Evolutionary conservation across 1,140 invertebrate genomes (phyloP).

Genomic region (Leptinotarsa defecta): DNA sequence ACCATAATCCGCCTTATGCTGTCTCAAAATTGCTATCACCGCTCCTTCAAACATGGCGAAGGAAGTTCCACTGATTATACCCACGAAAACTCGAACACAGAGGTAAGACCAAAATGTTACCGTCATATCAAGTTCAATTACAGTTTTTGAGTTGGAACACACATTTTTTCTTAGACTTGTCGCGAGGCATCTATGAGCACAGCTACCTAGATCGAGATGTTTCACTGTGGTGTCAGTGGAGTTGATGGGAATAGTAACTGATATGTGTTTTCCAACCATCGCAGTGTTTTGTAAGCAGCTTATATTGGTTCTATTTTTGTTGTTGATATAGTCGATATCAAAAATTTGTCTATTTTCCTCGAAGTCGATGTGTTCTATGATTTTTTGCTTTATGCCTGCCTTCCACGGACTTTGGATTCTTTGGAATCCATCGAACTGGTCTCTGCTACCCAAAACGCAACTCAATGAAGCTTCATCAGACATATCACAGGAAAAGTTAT

Average conservation of each 20-base stretch:
- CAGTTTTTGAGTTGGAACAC: constrained; percentile 65
- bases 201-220: constrained; percentile 49
- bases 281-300: constrained; percentile 29
- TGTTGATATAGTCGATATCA: constrained; percentile 33
- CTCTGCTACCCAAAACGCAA: constrained; percentile 41
- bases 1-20: constrained; percentile 80
- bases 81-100: constrained; percentile 72
- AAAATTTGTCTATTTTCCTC: constrained; percentile 42
- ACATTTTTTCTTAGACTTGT: constrained; percentile 62
- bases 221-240: constrained; percentile 39
- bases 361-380: constrained; percentile 42
- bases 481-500: constrained; percentile 48
- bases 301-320: constrained; percentile 27
- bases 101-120: constrained; percentile 80
- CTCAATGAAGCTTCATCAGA: constrained; percentile 23
- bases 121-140: constrained; percentile 65
- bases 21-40: constrained; percentile 75
- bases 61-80: constrained; percentile 73
- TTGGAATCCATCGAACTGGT: constrained; percentile 31
- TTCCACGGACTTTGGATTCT: constrained; percentile 30
- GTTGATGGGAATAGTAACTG: constrained; percentile 53
- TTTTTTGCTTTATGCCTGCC: constrained; percentile 23
- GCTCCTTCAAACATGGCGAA: constrained; percentile 85
- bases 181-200: constrained; percentile 60
- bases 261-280: constrained; percentile 40